These are phyloP conservation scores for Acronicta alni DNA, from an alignment of 2,888 invertebrate genomes.

Conservation along the genomic window DNA sequence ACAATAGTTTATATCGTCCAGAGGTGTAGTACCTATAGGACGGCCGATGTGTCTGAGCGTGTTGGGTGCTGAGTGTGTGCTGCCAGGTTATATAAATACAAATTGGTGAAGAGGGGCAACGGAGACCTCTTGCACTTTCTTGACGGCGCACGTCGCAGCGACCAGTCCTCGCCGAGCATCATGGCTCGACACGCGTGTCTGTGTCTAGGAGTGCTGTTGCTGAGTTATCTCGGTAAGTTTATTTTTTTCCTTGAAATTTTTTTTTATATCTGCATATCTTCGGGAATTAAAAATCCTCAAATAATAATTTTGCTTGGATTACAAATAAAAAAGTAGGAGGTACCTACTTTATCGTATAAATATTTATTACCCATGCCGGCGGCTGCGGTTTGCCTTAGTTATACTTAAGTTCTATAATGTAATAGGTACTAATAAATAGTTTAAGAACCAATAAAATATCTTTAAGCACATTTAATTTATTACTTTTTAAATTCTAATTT, in stretches of 20 bases:
- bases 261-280: too few species aligned
- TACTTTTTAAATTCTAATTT: too few species aligned
- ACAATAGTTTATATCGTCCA: constrained; percentile 70
- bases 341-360: neutral
- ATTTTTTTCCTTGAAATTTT: neutral
- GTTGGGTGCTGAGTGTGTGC: constrained; percentile 70
- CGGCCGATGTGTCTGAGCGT: constrained; percentile 72
- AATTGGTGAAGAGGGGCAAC: constrained; percentile 88
- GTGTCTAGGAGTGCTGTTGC: constrained; percentile 84
- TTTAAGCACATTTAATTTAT: too few species aligned
- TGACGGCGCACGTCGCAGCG: constrained; percentile 79
- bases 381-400: too few species aligned
- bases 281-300: neutral
- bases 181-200: constrained; percentile 89
- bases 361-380: neutral
- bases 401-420: too few species aligned
- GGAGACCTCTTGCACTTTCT: constrained; percentile 87
- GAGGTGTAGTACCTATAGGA: constrained; percentile 75
- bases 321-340: neutral
- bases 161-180: constrained; percentile 86
- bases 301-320: constrained; percentile 7
- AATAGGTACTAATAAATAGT: too few species aligned
- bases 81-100: constrained; percentile 88
- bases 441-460: too few species aligned
- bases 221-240: constrained; percentile 86